Evolutionary conservation across 2,797 vertebrate species (phyloP), one percentile per base, ranked within the genome.

Genomic region (Antrozous pallidus): DNA sequence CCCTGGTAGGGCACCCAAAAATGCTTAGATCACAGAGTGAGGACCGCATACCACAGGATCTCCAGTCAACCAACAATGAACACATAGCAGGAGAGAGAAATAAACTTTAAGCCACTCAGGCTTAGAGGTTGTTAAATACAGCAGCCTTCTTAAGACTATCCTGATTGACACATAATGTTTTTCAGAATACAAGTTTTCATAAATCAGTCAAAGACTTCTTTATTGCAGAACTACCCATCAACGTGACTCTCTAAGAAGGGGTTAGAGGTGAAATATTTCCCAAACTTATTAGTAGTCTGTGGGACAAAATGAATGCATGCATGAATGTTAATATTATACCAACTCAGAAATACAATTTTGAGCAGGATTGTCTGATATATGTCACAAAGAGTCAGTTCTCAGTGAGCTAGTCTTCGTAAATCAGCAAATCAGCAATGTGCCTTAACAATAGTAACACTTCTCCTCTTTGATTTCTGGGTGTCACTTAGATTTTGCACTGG

Each of bases 191-290:
- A 80, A 36, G n/a, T 85, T 73, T 78, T 80, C 36, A 40, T 24
- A 36, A 65, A 70, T 47, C 13, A 84, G n/a, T 63, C 49, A 24
- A 96, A 91, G 24, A 47, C 22, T 95, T 92, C 31, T 70, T 90
- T 54, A 71, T 26, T 71, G 1, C 4, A 67, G 36, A 45, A 63
- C 38, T 74, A 71, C 36, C 33, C 49, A 26, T 73, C 38, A 11
- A 9, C 47, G 42, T 70, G 31, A 94, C 40, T 88, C 22, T 74
- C 42, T 12, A 36, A 33, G 17, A 74, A 65, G 20, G 38, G 7
- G 31, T 5, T 38, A 26, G 58, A 80, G 31, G 6, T 90, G 17
- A 58, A 78, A 9, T 69, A 24, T 94, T 88, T 85, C 22, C n/a
- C 42, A 75, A 84, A 81, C 20, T 75, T 78, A 31, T 6, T 84